Conservation (phyloP, 1,140 invertebrate genomes). For the Drosophila willistoni region DNA sequence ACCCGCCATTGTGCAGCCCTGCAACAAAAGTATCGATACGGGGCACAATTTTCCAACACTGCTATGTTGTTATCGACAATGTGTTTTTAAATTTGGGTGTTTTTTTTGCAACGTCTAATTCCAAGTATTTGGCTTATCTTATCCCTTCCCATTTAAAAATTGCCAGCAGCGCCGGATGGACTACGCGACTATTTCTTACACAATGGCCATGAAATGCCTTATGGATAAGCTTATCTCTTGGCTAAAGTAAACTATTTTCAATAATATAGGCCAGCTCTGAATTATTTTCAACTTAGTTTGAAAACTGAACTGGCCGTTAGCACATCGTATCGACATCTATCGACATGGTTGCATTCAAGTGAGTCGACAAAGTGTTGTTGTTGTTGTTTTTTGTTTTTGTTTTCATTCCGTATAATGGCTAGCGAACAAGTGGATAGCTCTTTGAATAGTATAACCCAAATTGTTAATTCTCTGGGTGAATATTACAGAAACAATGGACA, state of each 20-base stretch:
- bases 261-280: slow-evolving; percentile 30
- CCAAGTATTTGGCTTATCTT: neutral
- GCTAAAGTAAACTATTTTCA: slow-evolving; percentile 22
- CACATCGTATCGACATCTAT: slow-evolving; percentile 16
- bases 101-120: neutral
- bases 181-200: slow-evolving; percentile 6
- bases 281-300: slow-evolving; percentile 32
- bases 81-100: neutral
- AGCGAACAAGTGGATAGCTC: slow-evolving; percentile 6
- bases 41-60: neutral
- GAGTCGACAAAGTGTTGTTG: slow-evolving; percentile 18
- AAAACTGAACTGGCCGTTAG: slow-evolving; percentile 39
- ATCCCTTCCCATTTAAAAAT: neutral
- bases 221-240: slow-evolving; percentile 34
- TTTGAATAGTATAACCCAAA: slow-evolving; percentile 17
- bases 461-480: slow-evolving; percentile 28
- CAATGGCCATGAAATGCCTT: neutral
- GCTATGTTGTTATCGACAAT: neutral
- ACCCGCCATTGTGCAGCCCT: neutral
- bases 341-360: slow-evolving; percentile 61
- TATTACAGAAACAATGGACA: slow-evolving; percentile 43
- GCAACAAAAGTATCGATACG: neutral
- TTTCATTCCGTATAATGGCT: slow-evolving; percentile 2
- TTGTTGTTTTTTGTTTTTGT: slow-evolving; percentile 4
- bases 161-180: neutral